Conservation (phyloP, 2,888 invertebrate genomes). For the Hyppa rectilinea region DNA sequence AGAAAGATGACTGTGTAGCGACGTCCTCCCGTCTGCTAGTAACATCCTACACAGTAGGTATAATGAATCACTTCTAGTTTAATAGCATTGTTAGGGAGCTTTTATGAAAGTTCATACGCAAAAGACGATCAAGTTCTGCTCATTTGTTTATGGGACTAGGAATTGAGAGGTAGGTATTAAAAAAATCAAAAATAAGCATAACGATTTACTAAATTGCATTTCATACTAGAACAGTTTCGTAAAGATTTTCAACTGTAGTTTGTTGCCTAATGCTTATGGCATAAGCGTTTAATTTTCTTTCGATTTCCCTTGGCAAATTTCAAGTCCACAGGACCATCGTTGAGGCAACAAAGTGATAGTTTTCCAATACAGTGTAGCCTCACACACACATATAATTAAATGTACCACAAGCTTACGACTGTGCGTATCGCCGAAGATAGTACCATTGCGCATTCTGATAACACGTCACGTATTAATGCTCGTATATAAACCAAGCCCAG, state of each 20-base stretch:
- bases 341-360: conserved; percentile 79
- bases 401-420: conserved; percentile 77
- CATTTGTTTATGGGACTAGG: background rate
- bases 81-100: background rate
- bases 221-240: background rate
- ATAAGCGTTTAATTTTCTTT: conserved; percentile 46
- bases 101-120: background rate
- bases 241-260: background rate
- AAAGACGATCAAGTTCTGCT: background rate
- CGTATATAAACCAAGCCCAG: conserved; percentile 90
- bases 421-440: conserved; percentile 80
- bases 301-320: conserved; percentile 58
- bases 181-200: too few relatives aligned
- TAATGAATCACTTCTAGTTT: background rate
- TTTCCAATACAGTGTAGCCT: conserved; percentile 82
- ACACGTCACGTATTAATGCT: conserved; percentile 90
- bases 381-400: conserved; percentile 80
- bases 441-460: conserved; percentile 80
- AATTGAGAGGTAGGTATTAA: background rate
- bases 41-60: background rate
- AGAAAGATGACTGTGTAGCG: background rate
- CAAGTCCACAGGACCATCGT: conserved; percentile 56
- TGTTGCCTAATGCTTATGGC: conserved; percentile 17
- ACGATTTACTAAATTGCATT: background rate
- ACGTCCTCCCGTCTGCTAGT: background rate